Conservation (phyloP, 2,797 vertebrate genomes). For the Tauraco hartlaubi region DNA sequence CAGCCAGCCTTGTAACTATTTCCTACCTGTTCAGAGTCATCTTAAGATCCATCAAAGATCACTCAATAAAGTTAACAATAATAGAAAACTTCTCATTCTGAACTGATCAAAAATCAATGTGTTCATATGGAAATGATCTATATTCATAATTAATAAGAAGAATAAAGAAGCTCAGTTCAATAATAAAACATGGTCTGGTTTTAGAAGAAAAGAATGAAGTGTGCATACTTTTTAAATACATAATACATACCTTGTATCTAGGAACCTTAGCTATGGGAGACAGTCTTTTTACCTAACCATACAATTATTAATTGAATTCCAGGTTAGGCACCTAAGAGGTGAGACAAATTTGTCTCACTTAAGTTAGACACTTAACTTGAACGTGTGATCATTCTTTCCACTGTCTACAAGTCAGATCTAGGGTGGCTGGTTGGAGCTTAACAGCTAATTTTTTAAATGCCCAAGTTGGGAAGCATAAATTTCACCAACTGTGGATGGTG, state of each 20-base stretch:
- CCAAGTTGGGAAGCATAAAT: background rate
- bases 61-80: background rate
- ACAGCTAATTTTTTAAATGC: background rate
- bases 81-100: background rate
- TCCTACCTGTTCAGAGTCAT: background rate
- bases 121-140: background rate
- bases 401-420: background rate
- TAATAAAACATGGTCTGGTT: background rate
- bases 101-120: background rate
- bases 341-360: background rate
- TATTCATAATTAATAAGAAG: background rate
- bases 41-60: background rate
- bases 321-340: background rate
- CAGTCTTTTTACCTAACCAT: background rate
- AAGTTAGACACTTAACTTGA: background rate
- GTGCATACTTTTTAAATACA: background rate
- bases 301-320: background rate
- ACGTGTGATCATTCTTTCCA: background rate
- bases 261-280: background rate
- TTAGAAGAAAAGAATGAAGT: background rate
- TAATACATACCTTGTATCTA: background rate
- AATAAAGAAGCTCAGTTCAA: background rate
- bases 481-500: background rate
- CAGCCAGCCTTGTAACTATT: background rate
- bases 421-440: background rate